Conservation (phyloP, 2,113 vertebrate species). For the Nerophis ophidion region DNA sequence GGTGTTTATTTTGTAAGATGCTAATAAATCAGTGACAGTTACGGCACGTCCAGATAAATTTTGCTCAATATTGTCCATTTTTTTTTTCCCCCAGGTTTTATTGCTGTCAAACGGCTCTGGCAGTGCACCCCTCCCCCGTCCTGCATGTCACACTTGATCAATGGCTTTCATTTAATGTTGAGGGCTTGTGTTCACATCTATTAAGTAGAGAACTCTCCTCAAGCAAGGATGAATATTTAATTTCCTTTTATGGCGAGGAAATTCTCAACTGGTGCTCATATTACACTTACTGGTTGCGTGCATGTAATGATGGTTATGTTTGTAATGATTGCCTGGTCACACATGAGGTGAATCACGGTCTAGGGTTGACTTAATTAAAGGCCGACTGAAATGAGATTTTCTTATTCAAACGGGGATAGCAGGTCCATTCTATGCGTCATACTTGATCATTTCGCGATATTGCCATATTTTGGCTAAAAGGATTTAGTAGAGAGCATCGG, state of each 20-base stretch:
- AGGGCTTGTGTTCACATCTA: constrained; percentile 35
- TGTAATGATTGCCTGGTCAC: too few relatives aligned
- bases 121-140: constrained; percentile 15
- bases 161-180: constrained; percentile 23
- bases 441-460: too few relatives aligned
- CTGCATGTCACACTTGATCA: constrained; percentile 48
- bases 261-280: neutral
- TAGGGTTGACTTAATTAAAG: too few relatives aligned
- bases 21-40: constrained; percentile 10
- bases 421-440: too few relatives aligned
- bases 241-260: constrained; percentile 3
- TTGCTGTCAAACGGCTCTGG: constrained; percentile 10
- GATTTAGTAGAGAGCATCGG: too few relatives aligned
- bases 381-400: too few relatives aligned
- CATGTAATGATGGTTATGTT: neutral
- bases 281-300: neutral
- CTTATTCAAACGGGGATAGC: too few relatives aligned
- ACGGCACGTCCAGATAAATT: neutral
- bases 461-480: too few relatives aligned
- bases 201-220: constrained; percentile 24
- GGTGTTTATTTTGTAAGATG: neutral
- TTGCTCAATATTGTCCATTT: constrained; percentile 1
- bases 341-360: too few relatives aligned
- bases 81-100: constrained; percentile 8
- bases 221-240: constrained; percentile 5